Evolutionary conservation across 2,888 invertebrate genomes (phyloP).

Genomic region (Tribolium freemani): DNA sequence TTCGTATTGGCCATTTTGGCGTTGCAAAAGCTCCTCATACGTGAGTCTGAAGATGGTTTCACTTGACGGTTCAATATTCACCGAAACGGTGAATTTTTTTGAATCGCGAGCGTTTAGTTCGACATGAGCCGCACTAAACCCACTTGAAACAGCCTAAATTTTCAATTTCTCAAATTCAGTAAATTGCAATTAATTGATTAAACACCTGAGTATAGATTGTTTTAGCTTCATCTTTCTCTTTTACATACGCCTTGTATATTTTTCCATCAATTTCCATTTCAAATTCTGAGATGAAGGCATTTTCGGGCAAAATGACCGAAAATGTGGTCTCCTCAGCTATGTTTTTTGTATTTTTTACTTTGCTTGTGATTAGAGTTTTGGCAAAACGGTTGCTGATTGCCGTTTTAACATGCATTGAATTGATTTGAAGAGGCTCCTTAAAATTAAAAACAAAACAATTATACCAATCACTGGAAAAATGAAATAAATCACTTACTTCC

Average conservation of each 20-base stretch:
- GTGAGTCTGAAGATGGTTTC: slow-evolving; percentile 78
- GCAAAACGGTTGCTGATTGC: slow-evolving; percentile 75
- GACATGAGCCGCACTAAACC: slow-evolving; percentile 75
- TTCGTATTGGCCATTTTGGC: slow-evolving; percentile 67
- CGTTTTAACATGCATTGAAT: slow-evolving; percentile 73
- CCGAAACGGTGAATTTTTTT: slow-evolving; percentile 77
- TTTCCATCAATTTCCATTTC: slow-evolving; percentile 74
- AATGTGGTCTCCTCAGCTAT: slow-evolving; percentile 74
- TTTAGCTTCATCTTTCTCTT: slow-evolving; percentile 74
- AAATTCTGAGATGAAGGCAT: slow-evolving; percentile 78
- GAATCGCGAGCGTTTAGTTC: slow-evolving; percentile 78
- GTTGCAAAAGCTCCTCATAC: slow-evolving; percentile 19
- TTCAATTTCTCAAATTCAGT: too few species aligned
- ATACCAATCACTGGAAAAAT: too few species aligned
- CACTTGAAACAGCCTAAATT: slow-evolving; percentile 71
- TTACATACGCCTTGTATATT: slow-evolving; percentile 74
- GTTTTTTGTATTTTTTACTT: slow-evolving; percentile 73
- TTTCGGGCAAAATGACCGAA: slow-evolving; percentile 75
- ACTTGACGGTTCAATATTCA: slow-evolving; percentile 76
- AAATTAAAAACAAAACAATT: too few species aligned
- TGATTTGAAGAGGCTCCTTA: slow-evolving; percentile 62
- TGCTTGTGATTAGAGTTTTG: slow-evolving; percentile 74
- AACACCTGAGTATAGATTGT: slow-evolving; percentile 53
- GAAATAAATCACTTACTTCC: too few species aligned
- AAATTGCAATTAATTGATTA: background rate